Evolutionary conservation across 2,888 invertebrate species (phyloP).

Genomic region (Yponomeuta cagnagella): DNA sequence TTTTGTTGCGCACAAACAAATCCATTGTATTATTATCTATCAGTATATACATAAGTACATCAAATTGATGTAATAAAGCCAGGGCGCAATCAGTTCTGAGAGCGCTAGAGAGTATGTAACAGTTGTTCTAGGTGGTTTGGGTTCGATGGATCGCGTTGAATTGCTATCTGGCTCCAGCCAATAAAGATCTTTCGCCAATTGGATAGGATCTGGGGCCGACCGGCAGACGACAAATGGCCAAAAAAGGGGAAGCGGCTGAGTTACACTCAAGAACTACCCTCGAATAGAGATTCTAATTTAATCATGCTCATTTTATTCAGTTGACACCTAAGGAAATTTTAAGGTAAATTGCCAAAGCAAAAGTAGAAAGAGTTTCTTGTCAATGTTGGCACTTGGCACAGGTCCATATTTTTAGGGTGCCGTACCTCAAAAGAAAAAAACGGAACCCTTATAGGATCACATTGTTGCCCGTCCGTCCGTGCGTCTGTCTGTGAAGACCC

Average conservation of each 20-base stretch:
- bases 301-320: no score
- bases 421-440: no score
- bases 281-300: no score
- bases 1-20: neutral
- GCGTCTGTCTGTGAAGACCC: no score
- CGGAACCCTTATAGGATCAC: no score
- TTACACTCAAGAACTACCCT: no score
- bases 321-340: no score
- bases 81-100: neutral
- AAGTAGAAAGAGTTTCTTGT: no score
- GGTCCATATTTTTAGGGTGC: no score
- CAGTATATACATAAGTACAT: neutral
- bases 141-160: constrained; percentile 51
- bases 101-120: constrained; percentile 27
- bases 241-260: constrained; percentile 34
- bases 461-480: no score
- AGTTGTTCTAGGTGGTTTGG: constrained; percentile 42
- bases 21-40: neutral
- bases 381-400: no score
- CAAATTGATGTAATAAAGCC: neutral
- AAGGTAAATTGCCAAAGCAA: no score
- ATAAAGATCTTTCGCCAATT: constrained; percentile 62
- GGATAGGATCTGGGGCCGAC: constrained; percentile 44
- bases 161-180: constrained; percentile 53
- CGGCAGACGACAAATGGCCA: constrained; percentile 43